A percentile compares a stretch with the other conserved stretches of the same genome.
These are phyloP conservation scores for Strigops habroptila DNA, from an alignment of 2,113 vertebrate genomes.

Conservation along the genomic window DNA sequence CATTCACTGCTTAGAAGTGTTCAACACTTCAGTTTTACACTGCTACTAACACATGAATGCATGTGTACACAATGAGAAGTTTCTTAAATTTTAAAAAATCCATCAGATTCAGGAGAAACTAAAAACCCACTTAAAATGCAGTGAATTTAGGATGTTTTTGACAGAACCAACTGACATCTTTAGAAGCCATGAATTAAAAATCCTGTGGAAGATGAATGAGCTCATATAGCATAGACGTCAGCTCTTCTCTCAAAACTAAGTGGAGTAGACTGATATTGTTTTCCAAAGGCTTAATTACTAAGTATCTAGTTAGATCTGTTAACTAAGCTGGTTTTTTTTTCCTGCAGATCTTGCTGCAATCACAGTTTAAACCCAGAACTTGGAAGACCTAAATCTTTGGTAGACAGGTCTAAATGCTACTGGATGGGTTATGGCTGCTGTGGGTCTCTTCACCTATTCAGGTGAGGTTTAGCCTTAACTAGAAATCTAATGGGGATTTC, in stretches of 20 bases:
- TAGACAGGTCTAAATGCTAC: not conserved
- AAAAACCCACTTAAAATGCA: not conserved
- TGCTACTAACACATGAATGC: not conserved
- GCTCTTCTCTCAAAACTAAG: not conserved
- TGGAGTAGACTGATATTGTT: not conserved
- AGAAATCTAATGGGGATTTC: not conserved
- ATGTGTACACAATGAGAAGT: not conserved
- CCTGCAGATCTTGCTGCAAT: not conserved
- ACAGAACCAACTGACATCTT: not conserved
- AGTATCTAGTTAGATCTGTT: not conserved
- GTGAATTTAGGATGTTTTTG: not conserved
- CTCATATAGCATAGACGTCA: not conserved
- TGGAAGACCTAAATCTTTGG: not conserved
- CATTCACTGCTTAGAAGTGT: constrained; percentile 43
- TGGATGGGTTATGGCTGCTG: not conserved
- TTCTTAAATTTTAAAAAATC: not conserved
- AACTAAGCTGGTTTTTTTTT: not conserved
- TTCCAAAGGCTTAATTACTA: not conserved
- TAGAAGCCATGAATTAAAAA: not conserved
- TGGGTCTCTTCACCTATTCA: not conserved
- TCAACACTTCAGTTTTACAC: constrained; percentile 28
- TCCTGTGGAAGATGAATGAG: not conserved
- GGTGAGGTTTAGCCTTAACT: not conserved
- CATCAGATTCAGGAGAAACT: constrained; percentile 7
- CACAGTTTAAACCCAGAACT: not conserved